Percentiles rank a stretch among this genome's conserved stretches.
phyloP scores from a whole-genome alignment of 2,797 vertebrate species.

The Propithecus deckenii region DNA sequence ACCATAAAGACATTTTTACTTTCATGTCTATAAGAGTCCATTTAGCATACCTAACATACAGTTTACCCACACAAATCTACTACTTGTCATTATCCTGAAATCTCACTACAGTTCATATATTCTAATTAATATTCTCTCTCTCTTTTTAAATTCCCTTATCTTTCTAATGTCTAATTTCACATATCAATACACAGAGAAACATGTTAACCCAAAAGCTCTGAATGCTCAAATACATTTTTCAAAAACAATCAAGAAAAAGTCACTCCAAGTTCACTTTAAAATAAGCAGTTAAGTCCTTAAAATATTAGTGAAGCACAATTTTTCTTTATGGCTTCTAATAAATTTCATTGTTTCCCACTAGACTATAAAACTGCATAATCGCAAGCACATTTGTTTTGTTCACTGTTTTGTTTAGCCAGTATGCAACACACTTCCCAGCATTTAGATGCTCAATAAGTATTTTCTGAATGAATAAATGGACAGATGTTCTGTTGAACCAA shows the following conservation, averaged over 20 bases:
- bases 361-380: not conserved
- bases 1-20: not conserved
- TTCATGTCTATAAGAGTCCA: not conserved
- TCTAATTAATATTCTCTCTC: not conserved
- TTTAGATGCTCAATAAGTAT: not conserved
- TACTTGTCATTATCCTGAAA: not conserved
- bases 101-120: not conserved
- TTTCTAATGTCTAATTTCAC: not conserved
- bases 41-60: not conserved
- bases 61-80: not conserved
- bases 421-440: not conserved
- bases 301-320: not conserved
- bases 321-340: not conserved
- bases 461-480: conserved; percentile 33
- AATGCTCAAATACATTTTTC: not conserved
- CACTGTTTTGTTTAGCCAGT: not conserved
- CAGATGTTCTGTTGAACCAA: not conserved
- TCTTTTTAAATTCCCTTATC: not conserved
- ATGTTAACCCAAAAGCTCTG: not conserved
- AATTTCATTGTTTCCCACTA: not conserved
- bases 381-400: not conserved
- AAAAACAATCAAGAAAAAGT: conserved; percentile 26
- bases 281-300: not conserved
- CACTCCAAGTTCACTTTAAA: conserved; percentile 13
- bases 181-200: not conserved